Base-by-base conservation (phyloP, 2,888 invertebrate species). In the Eretmocerus hayati region DNA sequence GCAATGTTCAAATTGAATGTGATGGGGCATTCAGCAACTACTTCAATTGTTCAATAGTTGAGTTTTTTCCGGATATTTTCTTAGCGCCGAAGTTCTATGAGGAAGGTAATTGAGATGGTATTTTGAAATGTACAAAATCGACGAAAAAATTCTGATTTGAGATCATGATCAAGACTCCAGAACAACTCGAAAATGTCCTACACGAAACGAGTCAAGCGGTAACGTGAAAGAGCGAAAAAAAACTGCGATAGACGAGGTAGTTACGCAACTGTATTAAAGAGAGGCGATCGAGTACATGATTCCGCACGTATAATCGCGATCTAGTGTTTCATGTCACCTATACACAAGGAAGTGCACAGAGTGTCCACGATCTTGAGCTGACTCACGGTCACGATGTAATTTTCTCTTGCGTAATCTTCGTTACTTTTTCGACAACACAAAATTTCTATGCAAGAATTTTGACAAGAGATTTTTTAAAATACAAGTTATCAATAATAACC, bases 321-420 rank as follows among this genome's bases (percentile, higher is more conserved):
- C 46, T 40, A 44, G n/a, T n/a, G 39, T 40, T 51, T 49, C 31
- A 21, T 26, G 32, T 4, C 31, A 50, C 43, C 35, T 44, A 19
- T 20, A 15, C 15, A 45, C 18, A 21, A 22, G 31, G 23, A 32
- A 43, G 22, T 21, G 20, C 22, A 9, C 3, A n/a, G 33, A n/a
- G 30, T 16, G 26, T 9, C 26, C 26, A 26, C 26, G 26, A 26
- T 26, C 8, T 26, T 26, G 15, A n/a, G 5, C 33, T 26, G 32
- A 39, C 37, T 23, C 37, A 18, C 23, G 15, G 22, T 22, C 35
- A 18, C n/a, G n/a, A n/a, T n/a, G n/a, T n/a, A n/a, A n/a, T n/a
- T n/a, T n/a, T n/a, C n/a, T n/a, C 36, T 47, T 44, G 23, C 43
- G 31, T 51, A 37, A 47, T 51, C 18, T 44, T 51, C 44, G 37